Percentiles rank a stretch among this genome's conserved stretches.
Evolutionary conservation across 1,140 invertebrate genomes (phyloP).

Genomic region (Manduca sexta): DNA sequence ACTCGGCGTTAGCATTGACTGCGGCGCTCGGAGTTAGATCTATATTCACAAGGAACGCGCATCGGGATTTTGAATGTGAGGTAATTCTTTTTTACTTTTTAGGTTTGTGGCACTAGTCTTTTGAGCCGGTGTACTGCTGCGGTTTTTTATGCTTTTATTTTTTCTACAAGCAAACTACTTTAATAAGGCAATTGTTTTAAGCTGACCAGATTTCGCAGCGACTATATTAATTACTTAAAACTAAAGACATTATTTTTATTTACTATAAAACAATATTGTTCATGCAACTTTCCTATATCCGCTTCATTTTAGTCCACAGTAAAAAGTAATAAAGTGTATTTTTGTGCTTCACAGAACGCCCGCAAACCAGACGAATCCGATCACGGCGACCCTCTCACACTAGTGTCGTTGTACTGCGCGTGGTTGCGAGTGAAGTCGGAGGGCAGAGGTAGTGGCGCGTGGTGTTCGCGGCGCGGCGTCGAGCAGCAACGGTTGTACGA

Average conservation of each 20-base stretch:
- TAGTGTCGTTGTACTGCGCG: constrained; percentile 91
- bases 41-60: constrained; percentile 93
- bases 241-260: too few species aligned
- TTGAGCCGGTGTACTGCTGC: too few species aligned
- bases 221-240: too few species aligned
- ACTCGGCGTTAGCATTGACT: constrained; percentile 93
- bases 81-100: constrained; percentile 42
- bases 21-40: constrained; percentile 95
- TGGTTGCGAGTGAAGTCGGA: constrained; percentile 87
- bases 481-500: constrained; percentile 98
- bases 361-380: constrained; percentile 90
- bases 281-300: too few species aligned
- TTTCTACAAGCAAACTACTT: too few species aligned
- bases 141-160: too few species aligned
- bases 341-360: constrained; percentile 81
- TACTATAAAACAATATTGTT: too few species aligned
- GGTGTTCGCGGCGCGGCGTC: constrained; percentile 90
- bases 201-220: too few species aligned
- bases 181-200: too few species aligned
- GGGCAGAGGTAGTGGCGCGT: constrained; percentile 76
- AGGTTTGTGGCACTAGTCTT: background rate
- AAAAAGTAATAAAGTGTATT: too few species aligned
- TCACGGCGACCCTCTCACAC: constrained; percentile 96
- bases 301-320: too few species aligned
- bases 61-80: constrained; percentile 87